phyloP scores from a whole-genome alignment of 1,140 invertebrate genomes.

The Leptinotarsa lineolata region DNA sequence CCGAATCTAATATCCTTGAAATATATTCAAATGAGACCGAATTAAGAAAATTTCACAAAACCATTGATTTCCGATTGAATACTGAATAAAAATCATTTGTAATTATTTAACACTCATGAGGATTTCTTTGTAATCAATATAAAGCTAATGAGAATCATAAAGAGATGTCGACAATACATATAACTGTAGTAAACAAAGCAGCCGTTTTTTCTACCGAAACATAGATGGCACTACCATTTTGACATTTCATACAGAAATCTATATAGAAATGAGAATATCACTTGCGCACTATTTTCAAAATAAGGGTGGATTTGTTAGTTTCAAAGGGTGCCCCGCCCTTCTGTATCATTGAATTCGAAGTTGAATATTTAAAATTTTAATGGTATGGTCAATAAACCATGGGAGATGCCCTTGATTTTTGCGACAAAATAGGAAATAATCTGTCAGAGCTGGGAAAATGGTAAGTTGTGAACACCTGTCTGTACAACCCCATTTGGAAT shows the following conservation, averaged over 20 bases:
- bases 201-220: background rate
- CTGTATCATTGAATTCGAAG: conserved; percentile 26
- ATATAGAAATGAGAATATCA: conserved; percentile 7
- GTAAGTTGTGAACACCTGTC: conserved; percentile 53
- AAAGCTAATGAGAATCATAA: too few species aligned
- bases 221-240: background rate
- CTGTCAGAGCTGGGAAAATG: conserved; percentile 69
- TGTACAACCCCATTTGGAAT: background rate
- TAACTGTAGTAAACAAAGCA: too few species aligned
- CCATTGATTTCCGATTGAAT: too few species aligned
- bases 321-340: conserved; percentile 48
- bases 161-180: too few species aligned
- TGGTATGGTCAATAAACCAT: conserved; percentile 40
- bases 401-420: conserved; percentile 58
- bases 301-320: conserved; percentile 29
- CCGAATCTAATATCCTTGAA: too few species aligned
- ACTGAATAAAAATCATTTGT: too few species aligned
- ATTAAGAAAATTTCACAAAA: too few species aligned
- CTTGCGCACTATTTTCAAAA: conserved; percentile 22
- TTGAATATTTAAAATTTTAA: conserved; percentile 37
- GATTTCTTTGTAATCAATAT: too few species aligned
- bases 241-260: background rate
- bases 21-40: too few species aligned
- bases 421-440: conserved; percentile 69
- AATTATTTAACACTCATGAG: too few species aligned